A percentile compares a stretch with the other conserved stretches of the same genome.
These are phyloP conservation scores for Metacarcinus magister DNA, from an alignment of 2,888 invertebrate genomes.

Conservation along the genomic window DNA sequence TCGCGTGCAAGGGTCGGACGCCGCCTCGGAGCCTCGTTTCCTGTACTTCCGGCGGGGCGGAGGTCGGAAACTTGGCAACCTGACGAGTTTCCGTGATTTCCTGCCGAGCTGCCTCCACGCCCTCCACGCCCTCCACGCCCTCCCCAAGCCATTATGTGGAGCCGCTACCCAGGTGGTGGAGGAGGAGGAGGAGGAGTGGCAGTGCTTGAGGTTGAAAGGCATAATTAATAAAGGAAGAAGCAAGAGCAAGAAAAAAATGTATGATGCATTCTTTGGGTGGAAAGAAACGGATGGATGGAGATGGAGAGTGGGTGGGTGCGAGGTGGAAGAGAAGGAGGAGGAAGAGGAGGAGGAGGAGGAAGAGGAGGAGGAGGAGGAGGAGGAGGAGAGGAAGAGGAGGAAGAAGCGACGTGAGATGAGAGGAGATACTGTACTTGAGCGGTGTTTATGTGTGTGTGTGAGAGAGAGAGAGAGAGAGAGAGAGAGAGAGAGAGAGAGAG, in stretches of 20 bases:
- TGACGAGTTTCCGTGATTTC: slow-evolving; percentile 80
- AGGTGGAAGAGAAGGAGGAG: neutral
- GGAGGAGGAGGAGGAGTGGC: neutral
- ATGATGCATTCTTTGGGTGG: neutral
- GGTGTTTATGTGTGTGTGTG: neutral
- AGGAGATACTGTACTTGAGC: neutral
- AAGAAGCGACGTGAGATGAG: neutral
- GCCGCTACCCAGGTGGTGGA: slow-evolving; percentile 41
- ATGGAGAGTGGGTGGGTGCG: too few species aligned
- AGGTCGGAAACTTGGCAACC: slow-evolving; percentile 80
- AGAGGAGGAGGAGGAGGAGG: neutral
- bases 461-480: slow-evolving; percentile 53
- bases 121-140: slow-evolving; percentile 9
- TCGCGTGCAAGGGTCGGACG: slow-evolving; percentile 66
- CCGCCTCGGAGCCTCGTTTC: slow-evolving; percentile 76
- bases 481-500: neutral
- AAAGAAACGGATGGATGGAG: neutral
- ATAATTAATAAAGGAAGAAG: neutral
- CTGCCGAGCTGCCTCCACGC: slow-evolving; percentile 55
- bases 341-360: neutral
- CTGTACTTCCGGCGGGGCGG: slow-evolving; percentile 77
- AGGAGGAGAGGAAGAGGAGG: neutral
- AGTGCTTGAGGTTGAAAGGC: neutral
- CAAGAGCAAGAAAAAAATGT: neutral
- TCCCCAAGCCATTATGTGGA: slow-evolving; percentile 69